Conservation (phyloP, 1,140 invertebrate genomes). For the Drosophila orena region DNA sequence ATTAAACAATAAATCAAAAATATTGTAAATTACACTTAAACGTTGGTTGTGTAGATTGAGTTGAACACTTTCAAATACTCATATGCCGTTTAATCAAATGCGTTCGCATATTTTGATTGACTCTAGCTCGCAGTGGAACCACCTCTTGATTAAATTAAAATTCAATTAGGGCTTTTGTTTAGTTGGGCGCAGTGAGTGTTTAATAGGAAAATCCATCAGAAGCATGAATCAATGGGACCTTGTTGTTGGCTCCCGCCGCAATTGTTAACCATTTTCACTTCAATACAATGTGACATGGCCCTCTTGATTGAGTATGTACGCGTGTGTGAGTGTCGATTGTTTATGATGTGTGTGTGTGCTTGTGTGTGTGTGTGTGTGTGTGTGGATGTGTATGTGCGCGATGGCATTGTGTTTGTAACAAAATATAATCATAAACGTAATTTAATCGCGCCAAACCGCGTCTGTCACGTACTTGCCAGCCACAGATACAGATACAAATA, state of each 20-base stretch:
- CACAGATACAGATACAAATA: slow-evolving; percentile 45
- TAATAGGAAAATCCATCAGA: slow-evolving; percentile 61
- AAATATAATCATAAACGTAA: slow-evolving; percentile 84
- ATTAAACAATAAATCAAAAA: too few species aligned
- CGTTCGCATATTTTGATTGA: neutral
- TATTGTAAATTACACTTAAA: too few species aligned
- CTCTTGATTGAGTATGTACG: slow-evolving; percentile 17
- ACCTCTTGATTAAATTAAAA: slow-evolving; percentile 56
- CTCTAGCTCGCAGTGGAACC: slow-evolving; percentile 4
- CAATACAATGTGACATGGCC: slow-evolving; percentile 71
- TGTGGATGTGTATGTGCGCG: slow-evolving; percentile 8
- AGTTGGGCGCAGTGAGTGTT: slow-evolving; percentile 29
- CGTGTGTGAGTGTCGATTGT: slow-evolving; percentile 26
- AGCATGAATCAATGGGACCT: slow-evolving; percentile 46
- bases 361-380: slow-evolving; percentile 30
- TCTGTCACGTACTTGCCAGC: slow-evolving; percentile 79
- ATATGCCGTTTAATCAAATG: neutral
- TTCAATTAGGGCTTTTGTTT: slow-evolving; percentile 59
- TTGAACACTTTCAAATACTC: too few species aligned
- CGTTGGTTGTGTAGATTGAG: neutral
- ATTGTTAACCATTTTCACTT: slow-evolving; percentile 81
- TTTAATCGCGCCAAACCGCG: slow-evolving; percentile 81
- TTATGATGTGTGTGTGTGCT: slow-evolving; percentile 45
- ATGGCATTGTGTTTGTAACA: slow-evolving; percentile 69
- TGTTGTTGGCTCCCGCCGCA: slow-evolving; percentile 61